phyloP scores from a whole-genome alignment of 2,888 invertebrate genomes.

The Meandrusa payeni region DNA sequence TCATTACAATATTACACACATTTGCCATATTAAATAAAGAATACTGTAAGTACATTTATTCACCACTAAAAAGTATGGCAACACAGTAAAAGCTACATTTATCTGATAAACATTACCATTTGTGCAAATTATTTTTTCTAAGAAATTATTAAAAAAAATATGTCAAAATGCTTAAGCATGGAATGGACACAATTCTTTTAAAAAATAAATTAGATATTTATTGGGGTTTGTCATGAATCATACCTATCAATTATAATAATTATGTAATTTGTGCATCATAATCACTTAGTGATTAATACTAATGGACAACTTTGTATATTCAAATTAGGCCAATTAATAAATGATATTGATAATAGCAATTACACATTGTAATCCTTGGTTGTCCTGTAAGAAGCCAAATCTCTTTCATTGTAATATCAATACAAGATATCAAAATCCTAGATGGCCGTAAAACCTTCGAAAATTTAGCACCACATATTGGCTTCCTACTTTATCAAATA shows the following conservation, averaged over 20 bases:
- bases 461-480: conserved; percentile 79
- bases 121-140: conserved; percentile 12
- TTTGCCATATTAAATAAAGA: conserved; percentile 23
- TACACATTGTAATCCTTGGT: not conserved
- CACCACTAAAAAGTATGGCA: conserved; percentile 27
- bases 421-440: conserved; percentile 64
- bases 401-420: conserved; percentile 48
- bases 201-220: not conserved
- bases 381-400: conserved; percentile 55
- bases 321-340: conserved; percentile 47
- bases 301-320: conserved; percentile 28
- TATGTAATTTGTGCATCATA: conserved; percentile 45
- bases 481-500: conserved; percentile 66
- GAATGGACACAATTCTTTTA: conserved; percentile 12
- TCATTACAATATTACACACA: conserved; percentile 24
- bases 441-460: conserved; percentile 71
- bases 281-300: conserved; percentile 25
- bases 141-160: not conserved
- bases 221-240: not conserved
- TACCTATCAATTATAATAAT: conserved; percentile 6
- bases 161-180: conserved; percentile 12
- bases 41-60: conserved; percentile 22
- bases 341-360: conserved; percentile 26
- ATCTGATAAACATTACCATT: conserved; percentile 15
- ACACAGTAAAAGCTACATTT: conserved; percentile 23